These are phyloP conservation scores for Zosterops japonicus DNA, from an alignment of 2,113 vertebrate species.

Conservation along the genomic window DNA sequence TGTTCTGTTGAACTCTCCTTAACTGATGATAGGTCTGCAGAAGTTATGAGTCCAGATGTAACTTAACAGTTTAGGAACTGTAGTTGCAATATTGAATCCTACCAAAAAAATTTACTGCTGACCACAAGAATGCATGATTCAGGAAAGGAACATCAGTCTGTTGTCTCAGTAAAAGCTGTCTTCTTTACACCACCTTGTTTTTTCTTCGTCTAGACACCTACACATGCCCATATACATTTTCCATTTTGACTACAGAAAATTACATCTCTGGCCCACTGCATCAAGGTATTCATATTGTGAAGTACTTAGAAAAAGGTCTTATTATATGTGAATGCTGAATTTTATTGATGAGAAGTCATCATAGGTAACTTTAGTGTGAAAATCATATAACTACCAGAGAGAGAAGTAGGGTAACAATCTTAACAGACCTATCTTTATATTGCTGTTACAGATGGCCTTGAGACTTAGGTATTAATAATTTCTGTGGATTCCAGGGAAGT, in stretches of 20 bases:
- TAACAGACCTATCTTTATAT: neutral
- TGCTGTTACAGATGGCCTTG: neutral
- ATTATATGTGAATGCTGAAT: neutral
- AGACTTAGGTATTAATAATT: neutral
- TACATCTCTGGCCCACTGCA: neutral
- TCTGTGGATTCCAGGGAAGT: neutral
- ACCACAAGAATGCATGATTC: rapidly evolving
- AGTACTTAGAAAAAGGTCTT: neutral
- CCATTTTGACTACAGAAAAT: neutral
- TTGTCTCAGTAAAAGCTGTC: neutral
- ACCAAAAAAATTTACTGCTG: neutral
- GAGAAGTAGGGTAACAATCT: neutral
- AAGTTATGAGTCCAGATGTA: neutral
- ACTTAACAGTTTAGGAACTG: neutral
- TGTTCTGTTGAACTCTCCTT: rapidly evolving
- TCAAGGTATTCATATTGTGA: neutral
- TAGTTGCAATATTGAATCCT: neutral
- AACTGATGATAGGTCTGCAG: neutral
- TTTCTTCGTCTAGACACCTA: neutral
- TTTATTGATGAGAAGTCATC: neutral
- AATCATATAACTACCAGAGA: neutral
- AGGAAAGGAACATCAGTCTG: neutral
- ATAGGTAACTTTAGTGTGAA: neutral
- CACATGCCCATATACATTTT: rapidly evolving
- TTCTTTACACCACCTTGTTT: neutral